These are phyloP conservation scores for Camponotus pennsylvanicus DNA, from an alignment of 1,140 invertebrate genomes.

Conservation along the genomic window DNA sequence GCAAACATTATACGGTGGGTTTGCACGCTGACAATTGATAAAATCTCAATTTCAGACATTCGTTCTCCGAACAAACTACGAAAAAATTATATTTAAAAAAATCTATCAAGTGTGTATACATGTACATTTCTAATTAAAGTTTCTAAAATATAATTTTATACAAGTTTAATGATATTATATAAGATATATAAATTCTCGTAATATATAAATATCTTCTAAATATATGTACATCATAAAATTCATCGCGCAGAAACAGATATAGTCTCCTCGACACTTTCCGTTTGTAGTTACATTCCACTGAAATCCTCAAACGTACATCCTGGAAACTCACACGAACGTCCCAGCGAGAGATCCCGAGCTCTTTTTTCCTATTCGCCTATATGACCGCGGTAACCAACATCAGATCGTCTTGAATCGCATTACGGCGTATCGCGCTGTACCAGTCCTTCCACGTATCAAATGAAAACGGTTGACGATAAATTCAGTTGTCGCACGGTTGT, in stretches of 20 bases:
- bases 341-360: neutral
- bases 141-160: neutral
- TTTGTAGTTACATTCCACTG: too few species aligned
- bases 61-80: neutral
- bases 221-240: too few species aligned
- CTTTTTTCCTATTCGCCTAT: neutral
- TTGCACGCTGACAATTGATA: neutral
- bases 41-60: neutral
- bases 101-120: neutral
- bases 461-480: conserved; percentile 48
- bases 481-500: conserved; percentile 31
- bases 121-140: neutral
- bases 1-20: conserved; percentile 17
- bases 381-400: neutral
- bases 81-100: neutral
- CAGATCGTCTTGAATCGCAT: conserved; percentile 6
- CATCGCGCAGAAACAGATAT: too few species aligned
- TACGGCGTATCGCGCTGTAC: neutral
- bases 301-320: too few species aligned
- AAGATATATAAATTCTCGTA: too few species aligned
- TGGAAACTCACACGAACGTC: too few species aligned
- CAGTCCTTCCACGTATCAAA: conserved; percentile 15
- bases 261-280: too few species aligned
- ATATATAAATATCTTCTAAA: too few species aligned
- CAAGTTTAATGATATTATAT: neutral